Conservation (phyloP, 2,888 invertebrate species). For the Cheilosia pagana region DNA sequence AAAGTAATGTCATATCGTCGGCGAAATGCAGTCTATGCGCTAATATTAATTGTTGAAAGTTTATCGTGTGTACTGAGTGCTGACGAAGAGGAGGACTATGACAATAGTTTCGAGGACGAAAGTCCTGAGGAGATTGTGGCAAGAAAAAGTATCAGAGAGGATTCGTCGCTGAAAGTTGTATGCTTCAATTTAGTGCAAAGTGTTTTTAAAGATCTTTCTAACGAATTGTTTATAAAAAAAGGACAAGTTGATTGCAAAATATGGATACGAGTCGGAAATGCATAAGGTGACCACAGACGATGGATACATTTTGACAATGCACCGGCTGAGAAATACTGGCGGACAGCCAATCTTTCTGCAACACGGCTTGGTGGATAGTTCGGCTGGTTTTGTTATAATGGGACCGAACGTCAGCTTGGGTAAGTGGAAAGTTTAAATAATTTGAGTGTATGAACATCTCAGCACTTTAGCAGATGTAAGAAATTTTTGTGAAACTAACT, state of each 20-base stretch:
- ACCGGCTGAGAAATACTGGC: slow-evolving; percentile 87
- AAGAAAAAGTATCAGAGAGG: slow-evolving; percentile 81
- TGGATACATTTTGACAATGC: slow-evolving; percentile 90
- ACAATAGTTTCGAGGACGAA: slow-evolving; percentile 81
- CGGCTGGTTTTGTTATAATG: slow-evolving; percentile 90
- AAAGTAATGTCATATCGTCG: slow-evolving; percentile 65
- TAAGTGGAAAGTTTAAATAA: slow-evolving; percentile 76
- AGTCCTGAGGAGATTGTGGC: slow-evolving; percentile 79
- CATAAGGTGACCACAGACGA: slow-evolving; percentile 89
- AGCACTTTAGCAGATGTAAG: background rate
- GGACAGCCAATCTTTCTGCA: slow-evolving; percentile 86
- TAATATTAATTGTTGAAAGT: slow-evolving; percentile 48
- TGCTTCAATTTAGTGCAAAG: slow-evolving; percentile 41
- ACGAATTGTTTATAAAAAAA: slow-evolving; percentile 47
- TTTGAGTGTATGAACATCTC: background rate
- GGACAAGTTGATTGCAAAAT: slow-evolving; percentile 85
- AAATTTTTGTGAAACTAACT: slow-evolving; percentile 1
- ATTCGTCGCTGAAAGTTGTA: slow-evolving; percentile 81
- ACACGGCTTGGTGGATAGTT: slow-evolving; percentile 90
- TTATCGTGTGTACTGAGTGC: slow-evolving; percentile 50
- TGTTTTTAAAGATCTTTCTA: background rate
- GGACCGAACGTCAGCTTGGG: slow-evolving; percentile 86
- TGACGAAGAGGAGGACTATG: slow-evolving; percentile 78
- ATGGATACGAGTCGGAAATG: slow-evolving; percentile 87
- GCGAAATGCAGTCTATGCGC: slow-evolving; percentile 58